phyloP scores from a whole-genome alignment of 2,113 vertebrate genomes.

The Burhinus bistriatus region DNA sequence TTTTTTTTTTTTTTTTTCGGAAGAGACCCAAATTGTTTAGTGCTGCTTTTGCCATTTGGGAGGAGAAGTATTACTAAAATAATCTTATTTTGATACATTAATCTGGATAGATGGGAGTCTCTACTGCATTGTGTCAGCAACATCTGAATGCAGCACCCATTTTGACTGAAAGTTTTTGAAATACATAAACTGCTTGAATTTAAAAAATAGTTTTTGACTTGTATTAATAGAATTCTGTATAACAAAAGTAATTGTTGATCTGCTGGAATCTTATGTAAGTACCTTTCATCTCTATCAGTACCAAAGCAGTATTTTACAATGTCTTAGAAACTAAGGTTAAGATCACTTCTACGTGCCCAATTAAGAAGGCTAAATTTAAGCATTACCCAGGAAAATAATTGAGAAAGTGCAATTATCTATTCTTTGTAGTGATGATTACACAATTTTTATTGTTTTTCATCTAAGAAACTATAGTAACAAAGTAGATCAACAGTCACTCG shows the following conservation, averaged over 20 bases:
- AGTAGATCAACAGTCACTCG: background rate
- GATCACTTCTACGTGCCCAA: background rate
- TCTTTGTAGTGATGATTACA: background rate
- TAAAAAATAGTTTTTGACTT: background rate
- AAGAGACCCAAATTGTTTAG: background rate
- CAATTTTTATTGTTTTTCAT: background rate
- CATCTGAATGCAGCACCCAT: background rate
- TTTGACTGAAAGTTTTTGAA: background rate
- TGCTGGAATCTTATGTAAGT: background rate
- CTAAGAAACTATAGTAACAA: background rate
- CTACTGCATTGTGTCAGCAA: background rate
- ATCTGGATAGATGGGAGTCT: background rate
- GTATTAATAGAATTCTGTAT: background rate
- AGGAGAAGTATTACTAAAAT: background rate
- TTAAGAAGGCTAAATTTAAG: background rate
- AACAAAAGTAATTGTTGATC: background rate
- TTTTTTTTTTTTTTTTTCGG: background rate
- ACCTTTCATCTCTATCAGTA: background rate
- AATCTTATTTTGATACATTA: background rate
- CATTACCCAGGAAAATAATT: background rate
- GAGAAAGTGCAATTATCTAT: background rate
- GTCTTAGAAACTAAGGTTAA: background rate
- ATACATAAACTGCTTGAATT: background rate
- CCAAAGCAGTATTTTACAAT: background rate
- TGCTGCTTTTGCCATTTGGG: background rate